These are phyloP conservation scores for Theristicus caerulescens DNA, from an alignment of 2,113 vertebrate genomes.

Conservation along the genomic window DNA sequence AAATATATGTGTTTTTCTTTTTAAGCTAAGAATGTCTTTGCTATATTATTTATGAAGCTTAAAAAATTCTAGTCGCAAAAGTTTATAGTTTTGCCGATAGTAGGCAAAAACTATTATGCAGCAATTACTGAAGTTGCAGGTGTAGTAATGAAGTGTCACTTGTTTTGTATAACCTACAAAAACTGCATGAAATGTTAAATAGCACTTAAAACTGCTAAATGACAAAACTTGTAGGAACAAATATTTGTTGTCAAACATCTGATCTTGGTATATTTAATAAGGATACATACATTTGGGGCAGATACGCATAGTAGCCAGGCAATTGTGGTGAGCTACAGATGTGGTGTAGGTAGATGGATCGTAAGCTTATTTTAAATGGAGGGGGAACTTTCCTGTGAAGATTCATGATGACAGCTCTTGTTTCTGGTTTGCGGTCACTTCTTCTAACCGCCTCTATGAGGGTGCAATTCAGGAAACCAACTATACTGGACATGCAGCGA, in stretches of 20 bases:
- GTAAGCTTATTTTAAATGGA: background rate
- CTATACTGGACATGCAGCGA: background rate
- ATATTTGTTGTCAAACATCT: background rate
- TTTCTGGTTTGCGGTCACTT: background rate
- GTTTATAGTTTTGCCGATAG: background rate
- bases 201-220: background rate
- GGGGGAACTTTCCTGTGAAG: background rate
- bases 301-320: background rate
- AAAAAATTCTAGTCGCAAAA: background rate
- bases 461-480: background rate
- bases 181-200: background rate
- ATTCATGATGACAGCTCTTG: background rate
- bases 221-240: background rate
- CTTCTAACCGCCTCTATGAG: background rate
- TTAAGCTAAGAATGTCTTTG: background rate
- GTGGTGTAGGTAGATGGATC: background rate
- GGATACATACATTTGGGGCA: background rate
- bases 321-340: background rate
- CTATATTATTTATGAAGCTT: background rate
- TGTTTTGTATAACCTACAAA: background rate
- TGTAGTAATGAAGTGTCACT: background rate
- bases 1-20: constrained; percentile 1
- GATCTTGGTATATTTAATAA: background rate
- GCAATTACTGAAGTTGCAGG: background rate
- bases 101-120: background rate